phyloP scores from a whole-genome alignment of 2,113 vertebrate genomes.

The Brienomyrus longianalis region DNA sequence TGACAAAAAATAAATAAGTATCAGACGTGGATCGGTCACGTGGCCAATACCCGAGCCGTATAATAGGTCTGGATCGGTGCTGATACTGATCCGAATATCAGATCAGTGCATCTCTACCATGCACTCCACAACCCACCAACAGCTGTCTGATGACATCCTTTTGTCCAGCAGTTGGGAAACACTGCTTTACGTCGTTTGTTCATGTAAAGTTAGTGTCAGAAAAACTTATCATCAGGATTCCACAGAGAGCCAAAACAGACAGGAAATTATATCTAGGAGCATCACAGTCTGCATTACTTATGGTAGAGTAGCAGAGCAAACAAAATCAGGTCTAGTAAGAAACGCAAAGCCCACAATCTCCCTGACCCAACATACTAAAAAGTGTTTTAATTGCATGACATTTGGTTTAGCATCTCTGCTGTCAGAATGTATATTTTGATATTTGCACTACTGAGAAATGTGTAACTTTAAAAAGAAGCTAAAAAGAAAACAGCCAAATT shows the following conservation, averaged over 20 bases:
- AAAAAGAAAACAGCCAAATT: slow-evolving; percentile 18
- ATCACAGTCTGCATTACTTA: background rate
- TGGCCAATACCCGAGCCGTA: too few species aligned
- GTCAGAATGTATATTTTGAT: background rate
- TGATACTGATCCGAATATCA: too few species aligned
- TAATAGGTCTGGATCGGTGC: too few species aligned
- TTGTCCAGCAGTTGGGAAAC: background rate
- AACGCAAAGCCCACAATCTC: background rate
- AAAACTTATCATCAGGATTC: background rate
- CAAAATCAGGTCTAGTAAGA: background rate
- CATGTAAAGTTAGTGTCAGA: background rate
- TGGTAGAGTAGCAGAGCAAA: background rate
- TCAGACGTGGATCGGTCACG: too few species aligned
- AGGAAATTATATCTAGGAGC: background rate
- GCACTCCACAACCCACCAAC: background rate
- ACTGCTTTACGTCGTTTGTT: background rate
- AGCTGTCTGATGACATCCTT: background rate
- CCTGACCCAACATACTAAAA: background rate
- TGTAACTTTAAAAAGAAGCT: slow-evolving; percentile 1
- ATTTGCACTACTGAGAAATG: background rate
- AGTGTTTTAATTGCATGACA: background rate
- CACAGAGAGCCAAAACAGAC: background rate
- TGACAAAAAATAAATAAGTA: too few species aligned
- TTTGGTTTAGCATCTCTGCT: background rate
- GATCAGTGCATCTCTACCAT: background rate